These are phyloP conservation scores for Acanthisitta chloris DNA, from an alignment of 2,113 vertebrate species.

Conservation along the genomic window DNA sequence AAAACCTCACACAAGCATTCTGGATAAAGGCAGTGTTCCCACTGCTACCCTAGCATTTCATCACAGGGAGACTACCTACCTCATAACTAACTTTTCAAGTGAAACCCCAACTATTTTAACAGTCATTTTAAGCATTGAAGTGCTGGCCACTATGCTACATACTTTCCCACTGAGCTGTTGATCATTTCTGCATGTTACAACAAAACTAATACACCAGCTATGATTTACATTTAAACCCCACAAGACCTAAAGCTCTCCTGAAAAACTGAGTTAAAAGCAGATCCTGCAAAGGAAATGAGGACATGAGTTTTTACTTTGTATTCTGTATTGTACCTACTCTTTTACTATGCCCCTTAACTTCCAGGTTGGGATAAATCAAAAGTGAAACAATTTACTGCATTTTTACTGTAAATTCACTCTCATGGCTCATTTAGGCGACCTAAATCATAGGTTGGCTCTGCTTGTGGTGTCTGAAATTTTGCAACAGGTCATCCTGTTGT, in stretches of 20 bases:
- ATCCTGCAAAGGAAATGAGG: background rate
- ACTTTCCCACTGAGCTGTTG: background rate
- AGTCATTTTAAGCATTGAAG: background rate
- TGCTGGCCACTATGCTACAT: background rate
- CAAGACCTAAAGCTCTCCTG: background rate
- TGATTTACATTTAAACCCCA: background rate
- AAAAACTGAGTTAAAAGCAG: background rate
- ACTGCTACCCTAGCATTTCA: background rate
- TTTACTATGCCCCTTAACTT: background rate
- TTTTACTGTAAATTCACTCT: background rate
- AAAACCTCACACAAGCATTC: background rate
- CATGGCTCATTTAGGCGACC: background rate
- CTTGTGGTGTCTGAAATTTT: background rate
- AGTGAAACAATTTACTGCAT: background rate
- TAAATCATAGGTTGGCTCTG: background rate
- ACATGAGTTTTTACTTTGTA: background rate
- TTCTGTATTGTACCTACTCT: background rate
- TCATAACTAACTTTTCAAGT: background rate
- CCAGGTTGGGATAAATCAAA: background rate
- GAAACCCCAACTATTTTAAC: background rate
- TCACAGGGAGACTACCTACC: background rate
- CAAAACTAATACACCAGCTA: background rate
- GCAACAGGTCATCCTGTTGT: background rate
- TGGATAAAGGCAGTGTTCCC: background rate
- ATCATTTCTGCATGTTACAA: background rate